Evolutionary conservation across 2,888 invertebrate species (phyloP), one percentile per base, ranked within the genome.

Genomic region (Hoplodrina ambigua): DNA sequence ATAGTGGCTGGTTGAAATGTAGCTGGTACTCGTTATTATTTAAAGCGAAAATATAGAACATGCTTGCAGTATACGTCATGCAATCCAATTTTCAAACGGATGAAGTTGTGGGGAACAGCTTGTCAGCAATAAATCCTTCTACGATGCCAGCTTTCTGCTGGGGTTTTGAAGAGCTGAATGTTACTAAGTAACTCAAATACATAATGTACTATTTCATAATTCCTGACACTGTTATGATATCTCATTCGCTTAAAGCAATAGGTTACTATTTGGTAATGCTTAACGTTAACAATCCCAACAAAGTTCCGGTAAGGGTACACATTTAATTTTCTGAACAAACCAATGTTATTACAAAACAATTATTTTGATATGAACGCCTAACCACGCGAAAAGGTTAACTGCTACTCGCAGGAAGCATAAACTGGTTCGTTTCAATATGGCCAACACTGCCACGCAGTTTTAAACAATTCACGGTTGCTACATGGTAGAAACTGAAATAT

Each of bases 91-190:
- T 74, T 20, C 49, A 53, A 70, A 30, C 37, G 25, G 25, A 57
- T 65, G 19, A 56, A 55, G 49, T 72, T 66, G 44, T 33, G 52
- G 33, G 25, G 49, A 67, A 49, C 55, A 57, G 25, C 44, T 53
- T 59, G 44, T 62, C 58, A 41, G 76, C 62, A 19, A 75, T 80
- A 69, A 80, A 80, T 78, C 55, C 20, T 57, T 37, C 20, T 44
- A 30, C 20, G 13, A 20, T 19, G 59, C n/a, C 11, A 56, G 58
- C 8, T 13, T 50, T 80, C 30, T 53, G 59, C 37, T n/a, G 55
- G 37, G 64, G 13, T 25, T 70, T 53, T 56, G 37, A 61, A 62
- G n/a, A 55, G 64, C 58, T 15, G 25, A 69, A 46, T 62, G 59
- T 50, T 50, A 64, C 25, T 58, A 52, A 54, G 8, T 52, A 13